phyloP scores from a whole-genome alignment of 2,888 invertebrate genomes.

The Philaethria dido region DNA sequence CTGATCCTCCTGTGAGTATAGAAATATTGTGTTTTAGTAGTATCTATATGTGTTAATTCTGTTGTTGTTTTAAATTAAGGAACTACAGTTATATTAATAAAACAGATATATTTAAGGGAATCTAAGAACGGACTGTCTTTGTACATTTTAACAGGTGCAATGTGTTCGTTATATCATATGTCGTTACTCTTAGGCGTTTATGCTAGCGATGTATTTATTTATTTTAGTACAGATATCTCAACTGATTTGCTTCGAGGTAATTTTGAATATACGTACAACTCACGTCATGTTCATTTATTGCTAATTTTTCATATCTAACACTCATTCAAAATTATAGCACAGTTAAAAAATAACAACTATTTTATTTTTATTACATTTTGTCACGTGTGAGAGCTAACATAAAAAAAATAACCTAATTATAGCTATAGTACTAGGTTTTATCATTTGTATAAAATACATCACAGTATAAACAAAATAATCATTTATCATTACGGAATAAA shows the following conservation, averaged over 20 bases:
- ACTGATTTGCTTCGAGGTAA: constrained; percentile 24
- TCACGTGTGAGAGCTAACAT: not conserved
- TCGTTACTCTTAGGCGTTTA: not conserved
- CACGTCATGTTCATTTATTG: constrained; percentile 11
- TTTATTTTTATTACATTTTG: not conserved
- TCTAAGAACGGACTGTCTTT: not conserved
- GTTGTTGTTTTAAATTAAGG: too few relatives aligned
- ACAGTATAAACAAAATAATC: not conserved
- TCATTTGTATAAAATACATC: not conserved
- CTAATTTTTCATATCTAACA: constrained; percentile 7
- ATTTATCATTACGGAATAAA: constrained; percentile 4
- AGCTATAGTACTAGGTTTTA: not conserved
- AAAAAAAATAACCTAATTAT: not conserved
- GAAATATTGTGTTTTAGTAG: not conserved
- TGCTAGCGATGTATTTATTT: not conserved
- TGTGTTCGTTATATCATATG: not conserved
- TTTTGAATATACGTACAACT: constrained; percentile 3
- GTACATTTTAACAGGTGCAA: not conserved
- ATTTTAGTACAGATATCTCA: constrained; percentile 21
- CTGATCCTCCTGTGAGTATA: constrained; percentile 52
- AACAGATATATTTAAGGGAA: not conserved
- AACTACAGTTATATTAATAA: too few relatives aligned
- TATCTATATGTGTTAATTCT: not conserved
- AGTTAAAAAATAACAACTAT: constrained; percentile 1
- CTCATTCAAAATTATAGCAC: not conserved